Conservation (phyloP, 2,797 vertebrate genomes). For the Pseudomugil tenellus region DNA sequence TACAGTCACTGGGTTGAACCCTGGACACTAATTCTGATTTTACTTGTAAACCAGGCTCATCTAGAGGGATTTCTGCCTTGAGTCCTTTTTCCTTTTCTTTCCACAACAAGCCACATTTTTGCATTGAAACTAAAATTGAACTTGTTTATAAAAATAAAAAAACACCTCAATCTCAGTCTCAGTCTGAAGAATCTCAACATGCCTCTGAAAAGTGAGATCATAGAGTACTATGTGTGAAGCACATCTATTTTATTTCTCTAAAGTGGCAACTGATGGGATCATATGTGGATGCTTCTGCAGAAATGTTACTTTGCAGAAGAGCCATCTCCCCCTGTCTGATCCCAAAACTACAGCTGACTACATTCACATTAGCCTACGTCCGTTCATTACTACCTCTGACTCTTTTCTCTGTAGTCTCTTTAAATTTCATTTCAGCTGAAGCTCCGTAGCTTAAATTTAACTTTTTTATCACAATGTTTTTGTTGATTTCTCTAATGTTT, state of each 20-base stretch:
- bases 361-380: too few relatives aligned
- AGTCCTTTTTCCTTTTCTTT: too few relatives aligned
- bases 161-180: neutral
- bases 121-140: neutral
- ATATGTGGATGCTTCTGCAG: constrained; percentile 37
- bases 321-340: constrained; percentile 53
- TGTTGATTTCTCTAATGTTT: neutral
- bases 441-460: neutral
- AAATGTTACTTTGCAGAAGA: constrained; percentile 54
- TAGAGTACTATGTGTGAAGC: neutral
- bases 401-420: neutral
- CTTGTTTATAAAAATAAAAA: neutral
- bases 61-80: too few relatives aligned
- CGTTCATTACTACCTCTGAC: neutral
- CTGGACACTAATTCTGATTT: too few relatives aligned
- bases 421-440: constrained; percentile 7
- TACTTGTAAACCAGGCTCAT: too few relatives aligned
- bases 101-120: too few relatives aligned
- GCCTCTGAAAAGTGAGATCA: neutral
- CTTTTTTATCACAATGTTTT: neutral
- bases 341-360: constrained; percentile 48
- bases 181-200: neutral
- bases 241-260: neutral
- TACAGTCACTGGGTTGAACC: too few relatives aligned
- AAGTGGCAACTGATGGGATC: neutral